Base-by-base conservation (phyloP, 2,113 vertebrate species). In the Neolamprologus kungweensis region DNA sequence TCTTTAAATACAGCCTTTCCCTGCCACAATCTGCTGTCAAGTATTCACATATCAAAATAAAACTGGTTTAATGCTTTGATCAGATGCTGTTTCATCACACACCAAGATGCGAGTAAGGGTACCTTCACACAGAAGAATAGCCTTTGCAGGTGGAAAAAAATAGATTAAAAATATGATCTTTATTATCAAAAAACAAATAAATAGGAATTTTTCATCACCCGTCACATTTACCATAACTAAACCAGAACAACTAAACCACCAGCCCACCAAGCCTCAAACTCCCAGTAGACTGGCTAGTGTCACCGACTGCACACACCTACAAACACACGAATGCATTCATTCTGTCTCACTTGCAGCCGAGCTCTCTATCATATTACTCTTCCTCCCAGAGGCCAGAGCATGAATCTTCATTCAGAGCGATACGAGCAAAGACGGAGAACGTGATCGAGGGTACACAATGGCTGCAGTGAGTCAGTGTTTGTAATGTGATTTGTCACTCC, bases 401-500 rank as follows among this genome's bases (percentile, higher is more conserved):
- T 94, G 90, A 90, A 92, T 93, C 92, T 93, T 93, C 93, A 94
- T 91, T 89, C 81, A 84, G 84, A 80, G 84, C 42, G 80, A 82
- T 88, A 85, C 16, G 28, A 87, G 89, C 92, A 89, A 68, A 92
- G 91, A 94, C 82, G 63, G 88, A 92, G 84, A 84, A 84, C 78
- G 79, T 78, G 80, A 57, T 63, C 33, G 79, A 84, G 87, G 89
- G 85, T 80, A 90, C 92, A 92, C 87, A 85, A 82, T 63, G 81
- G 88, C 86, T 90, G 93, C 90, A 85, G 91, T 89, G 93, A 95
- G 84, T 95, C 94, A 80, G 81, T 82, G 90, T 84, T 85, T 86
- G 81, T 96, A 94, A 96, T 95, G 93, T 88, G 91, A 96, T 96
- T 96, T 96, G 93, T 95, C 95, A 93, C 87, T 89, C 90, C 89